Evolutionary conservation across 2,888 invertebrate genomes (phyloP).

Genomic region (Minunthozetes semirufus): DNA sequence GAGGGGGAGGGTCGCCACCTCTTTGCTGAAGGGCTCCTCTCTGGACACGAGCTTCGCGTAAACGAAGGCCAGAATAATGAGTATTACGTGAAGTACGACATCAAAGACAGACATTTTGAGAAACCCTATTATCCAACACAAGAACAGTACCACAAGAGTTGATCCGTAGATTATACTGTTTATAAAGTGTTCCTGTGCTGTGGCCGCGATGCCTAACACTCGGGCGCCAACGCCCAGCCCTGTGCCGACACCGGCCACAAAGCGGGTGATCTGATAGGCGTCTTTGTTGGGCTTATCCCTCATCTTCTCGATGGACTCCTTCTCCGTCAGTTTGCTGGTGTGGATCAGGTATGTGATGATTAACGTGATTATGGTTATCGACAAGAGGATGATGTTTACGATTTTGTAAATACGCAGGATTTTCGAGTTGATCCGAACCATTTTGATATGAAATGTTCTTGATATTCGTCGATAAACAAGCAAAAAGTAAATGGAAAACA

Average conservation of each 20-base stretch:
- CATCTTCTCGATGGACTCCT: not conserved
- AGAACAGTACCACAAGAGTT: not conserved
- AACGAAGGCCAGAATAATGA: not conserved
- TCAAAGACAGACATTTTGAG: not conserved
- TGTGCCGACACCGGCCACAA: not conserved
- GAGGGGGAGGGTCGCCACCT: not conserved
- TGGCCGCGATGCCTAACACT: not conserved
- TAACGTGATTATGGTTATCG: not conserved
- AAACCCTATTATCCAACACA: not conserved
- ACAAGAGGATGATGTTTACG: not conserved
- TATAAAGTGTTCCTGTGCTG: not conserved
- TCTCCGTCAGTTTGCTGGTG: not conserved
- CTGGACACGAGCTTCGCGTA: not conserved
- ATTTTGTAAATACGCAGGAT: not conserved
- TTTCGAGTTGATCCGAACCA: not conserved
- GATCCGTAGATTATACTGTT: not conserved
- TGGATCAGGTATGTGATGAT: not conserved
- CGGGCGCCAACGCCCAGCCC: not conserved
- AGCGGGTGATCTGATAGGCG: slow-evolving; percentile 8
- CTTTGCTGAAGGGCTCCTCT: slow-evolving; percentile 17
- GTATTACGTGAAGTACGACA: not conserved
- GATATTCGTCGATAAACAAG: too few relatives aligned
- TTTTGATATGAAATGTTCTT: not conserved
- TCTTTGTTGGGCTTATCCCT: not conserved
- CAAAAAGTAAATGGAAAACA: too few relatives aligned